Percentiles rank a stretch among this genome's conserved stretches.
Evolutionary conservation across 2,113 vertebrate species (phyloP).

Genomic region (Ptilonorhynchus violaceus): DNA sequence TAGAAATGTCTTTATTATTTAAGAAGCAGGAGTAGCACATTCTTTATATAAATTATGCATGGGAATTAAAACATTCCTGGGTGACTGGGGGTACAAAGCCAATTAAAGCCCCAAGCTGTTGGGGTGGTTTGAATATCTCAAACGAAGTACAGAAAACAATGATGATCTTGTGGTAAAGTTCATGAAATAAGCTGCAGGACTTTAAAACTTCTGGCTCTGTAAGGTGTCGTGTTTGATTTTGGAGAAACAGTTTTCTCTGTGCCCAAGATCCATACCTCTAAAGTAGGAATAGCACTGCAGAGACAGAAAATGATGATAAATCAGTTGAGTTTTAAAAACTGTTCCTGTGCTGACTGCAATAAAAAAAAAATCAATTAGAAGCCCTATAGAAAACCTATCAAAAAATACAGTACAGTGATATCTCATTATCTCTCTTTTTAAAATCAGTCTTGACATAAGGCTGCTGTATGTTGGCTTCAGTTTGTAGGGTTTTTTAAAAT

Average conservation of each 20-base stretch:
- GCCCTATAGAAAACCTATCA: background rate
- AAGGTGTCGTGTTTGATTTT: background rate
- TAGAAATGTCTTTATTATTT: constrained; percentile 33
- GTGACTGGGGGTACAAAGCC: background rate
- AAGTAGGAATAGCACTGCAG: background rate
- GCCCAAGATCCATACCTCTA: background rate
- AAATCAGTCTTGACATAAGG: constrained; percentile 44
- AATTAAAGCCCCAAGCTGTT: background rate
- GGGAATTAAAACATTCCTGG: background rate
- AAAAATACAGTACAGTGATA: background rate
- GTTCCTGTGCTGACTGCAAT: background rate
- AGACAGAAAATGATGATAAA: background rate
- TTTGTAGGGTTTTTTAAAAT: background rate
- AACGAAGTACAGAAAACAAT: background rate
- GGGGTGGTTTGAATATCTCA: background rate
- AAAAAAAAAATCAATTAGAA: background rate
- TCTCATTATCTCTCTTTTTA: background rate
- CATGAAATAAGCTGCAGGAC: background rate
- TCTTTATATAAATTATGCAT: background rate
- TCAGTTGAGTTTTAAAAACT: background rate
- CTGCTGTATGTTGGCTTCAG: constrained; percentile 27
- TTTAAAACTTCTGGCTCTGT: background rate
- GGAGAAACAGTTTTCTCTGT: background rate
- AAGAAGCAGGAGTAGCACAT: background rate
- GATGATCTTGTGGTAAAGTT: background rate